phyloP scores from a whole-genome alignment of 2,113 vertebrate genomes.

The Loxodonta africana region DNA sequence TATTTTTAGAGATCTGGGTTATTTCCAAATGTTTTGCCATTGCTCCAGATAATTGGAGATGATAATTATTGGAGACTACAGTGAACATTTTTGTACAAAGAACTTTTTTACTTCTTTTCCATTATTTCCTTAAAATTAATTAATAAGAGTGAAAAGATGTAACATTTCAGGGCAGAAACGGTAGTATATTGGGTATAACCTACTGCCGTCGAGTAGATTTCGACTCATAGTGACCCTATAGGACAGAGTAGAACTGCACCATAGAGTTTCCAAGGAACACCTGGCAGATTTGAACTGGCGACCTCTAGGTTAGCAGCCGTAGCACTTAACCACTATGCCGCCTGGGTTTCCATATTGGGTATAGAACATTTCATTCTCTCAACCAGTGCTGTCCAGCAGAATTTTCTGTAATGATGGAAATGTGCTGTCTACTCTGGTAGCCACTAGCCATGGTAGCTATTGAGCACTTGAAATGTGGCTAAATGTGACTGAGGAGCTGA shows the following conservation, averaged over 20 bases:
- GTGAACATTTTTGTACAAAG: slow-evolving; percentile 2
- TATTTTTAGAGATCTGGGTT: slow-evolving; percentile 33
- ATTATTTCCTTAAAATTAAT: slow-evolving; percentile 24
- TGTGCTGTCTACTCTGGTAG: background rate
- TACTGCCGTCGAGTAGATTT: too few species aligned
- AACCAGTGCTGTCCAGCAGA: background rate
- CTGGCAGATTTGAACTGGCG: too few species aligned
- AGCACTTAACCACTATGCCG: too few species aligned
- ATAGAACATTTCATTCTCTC: background rate
- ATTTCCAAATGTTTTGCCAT: slow-evolving; percentile 36
- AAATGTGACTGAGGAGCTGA: background rate
- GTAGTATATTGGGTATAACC: background rate
- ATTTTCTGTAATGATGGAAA: background rate
- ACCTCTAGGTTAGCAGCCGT: too few species aligned
- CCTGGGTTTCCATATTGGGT: background rate
- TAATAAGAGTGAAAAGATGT: background rate
- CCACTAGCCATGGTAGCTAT: background rate
- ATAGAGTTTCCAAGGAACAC: too few species aligned
- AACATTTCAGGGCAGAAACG: slow-evolving; percentile 35
- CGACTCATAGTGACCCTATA: too few species aligned
- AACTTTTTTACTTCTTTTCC: slow-evolving; percentile 46
- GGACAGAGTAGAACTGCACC: too few species aligned
- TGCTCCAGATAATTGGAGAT: background rate
- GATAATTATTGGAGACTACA: background rate
- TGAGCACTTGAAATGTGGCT: slow-evolving; percentile 9